Evolutionary conservation across 2,797 vertebrate genomes (phyloP).

Genomic region (Pogonophryne albipinna): DNA sequence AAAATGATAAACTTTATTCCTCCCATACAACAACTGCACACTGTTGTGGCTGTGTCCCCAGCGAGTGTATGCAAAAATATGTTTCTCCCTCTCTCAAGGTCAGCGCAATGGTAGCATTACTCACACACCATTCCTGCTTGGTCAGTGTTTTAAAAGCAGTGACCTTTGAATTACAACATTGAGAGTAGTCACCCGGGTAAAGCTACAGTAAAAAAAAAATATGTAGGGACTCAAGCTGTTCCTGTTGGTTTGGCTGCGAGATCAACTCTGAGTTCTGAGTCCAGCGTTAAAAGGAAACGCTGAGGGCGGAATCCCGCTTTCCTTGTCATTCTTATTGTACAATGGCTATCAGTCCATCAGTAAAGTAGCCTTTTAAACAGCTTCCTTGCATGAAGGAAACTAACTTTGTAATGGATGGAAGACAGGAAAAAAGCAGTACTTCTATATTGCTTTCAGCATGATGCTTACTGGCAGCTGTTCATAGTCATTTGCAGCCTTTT

Average conservation of each 20-base stretch:
- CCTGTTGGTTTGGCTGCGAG: constrained; percentile 28
- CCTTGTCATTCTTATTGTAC: constrained; percentile 17
- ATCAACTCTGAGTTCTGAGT: not conserved
- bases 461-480: constrained; percentile 62
- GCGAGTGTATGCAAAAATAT: constrained; percentile 53
- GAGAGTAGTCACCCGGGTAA: constrained; percentile 32
- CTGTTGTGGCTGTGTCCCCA: constrained; percentile 15
- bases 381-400: constrained; percentile 36
- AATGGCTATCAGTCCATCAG: constrained; percentile 43
- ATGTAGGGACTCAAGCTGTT: constrained; percentile 47
- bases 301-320: constrained; percentile 22
- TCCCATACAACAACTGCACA: not conserved
- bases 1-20: constrained; percentile 10
- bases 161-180: constrained; percentile 63
- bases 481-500: constrained; percentile 54
- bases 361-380: constrained; percentile 38
- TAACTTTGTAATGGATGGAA: constrained; percentile 46
- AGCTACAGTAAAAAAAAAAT: constrained; percentile 28
- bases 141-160: constrained; percentile 63
- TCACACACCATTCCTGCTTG: constrained; percentile 58
- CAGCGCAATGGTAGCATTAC: constrained; percentile 51
- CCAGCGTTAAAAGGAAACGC: constrained; percentile 6
- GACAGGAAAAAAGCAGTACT: constrained; percentile 21
- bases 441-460: constrained; percentile 24
- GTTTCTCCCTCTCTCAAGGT: constrained; percentile 54